Conservation (phyloP, 1,140 invertebrate genomes). For the Leptinotarsa undecemlineata region DNA sequence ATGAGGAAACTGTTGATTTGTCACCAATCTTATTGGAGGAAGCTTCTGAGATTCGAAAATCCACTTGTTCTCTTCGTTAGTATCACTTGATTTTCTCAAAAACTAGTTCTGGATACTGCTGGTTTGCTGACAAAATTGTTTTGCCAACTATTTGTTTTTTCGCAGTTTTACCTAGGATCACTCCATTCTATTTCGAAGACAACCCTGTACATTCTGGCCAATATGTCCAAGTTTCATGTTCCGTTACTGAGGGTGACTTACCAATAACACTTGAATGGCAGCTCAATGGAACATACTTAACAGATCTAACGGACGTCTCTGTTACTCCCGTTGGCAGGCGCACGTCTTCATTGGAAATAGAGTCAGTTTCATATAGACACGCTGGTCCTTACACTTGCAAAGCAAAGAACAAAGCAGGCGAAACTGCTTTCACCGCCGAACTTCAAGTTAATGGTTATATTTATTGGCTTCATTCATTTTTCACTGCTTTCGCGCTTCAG, state of each 20-base stretch:
- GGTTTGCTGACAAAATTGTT: no score
- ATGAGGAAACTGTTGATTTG: no score
- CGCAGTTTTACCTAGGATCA: constrained; percentile 67
- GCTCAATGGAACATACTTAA: constrained; percentile 60
- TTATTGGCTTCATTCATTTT: constrained; percentile 33
- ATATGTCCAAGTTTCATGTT: constrained; percentile 72
- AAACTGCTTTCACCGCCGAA: constrained; percentile 43
- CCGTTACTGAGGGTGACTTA: constrained; percentile 71
- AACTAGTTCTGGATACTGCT: no score
- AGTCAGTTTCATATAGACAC: constrained; percentile 71
- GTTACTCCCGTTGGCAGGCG: constrained; percentile 57
- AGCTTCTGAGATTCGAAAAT: background rate
- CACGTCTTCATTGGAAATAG: constrained; percentile 64
- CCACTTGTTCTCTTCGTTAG: constrained; percentile 13
- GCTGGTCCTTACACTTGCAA: constrained; percentile 68
- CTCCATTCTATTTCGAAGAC: constrained; percentile 70
- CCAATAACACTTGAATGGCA: constrained; percentile 71
- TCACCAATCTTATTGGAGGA: no score
- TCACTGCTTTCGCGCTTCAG: constrained; percentile 69
- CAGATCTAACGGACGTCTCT: constrained; percentile 57
- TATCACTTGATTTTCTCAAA: constrained; percentile 1
- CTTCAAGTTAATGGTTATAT: constrained; percentile 47
- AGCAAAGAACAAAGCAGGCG: constrained; percentile 71
- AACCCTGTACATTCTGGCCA: constrained; percentile 71
- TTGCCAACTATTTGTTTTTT: constrained; percentile 10